Evolutionary conservation across 2,113 vertebrate genomes (phyloP), one percentile per base, ranked within the genome.

Genomic region (Otis tarda): DNA sequence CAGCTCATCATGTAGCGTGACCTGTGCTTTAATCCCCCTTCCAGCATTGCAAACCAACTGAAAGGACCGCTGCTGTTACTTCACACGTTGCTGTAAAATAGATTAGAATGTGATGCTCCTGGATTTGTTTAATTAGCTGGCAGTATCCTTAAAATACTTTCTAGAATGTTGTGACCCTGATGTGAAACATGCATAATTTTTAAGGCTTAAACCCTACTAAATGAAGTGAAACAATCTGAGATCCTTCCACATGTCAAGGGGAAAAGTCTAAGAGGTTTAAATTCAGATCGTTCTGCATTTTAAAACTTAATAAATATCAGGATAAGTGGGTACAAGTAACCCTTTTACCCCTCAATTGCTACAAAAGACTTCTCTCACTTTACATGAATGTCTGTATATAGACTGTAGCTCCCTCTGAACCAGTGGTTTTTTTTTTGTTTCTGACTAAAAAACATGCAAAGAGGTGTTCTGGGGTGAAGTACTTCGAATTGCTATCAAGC

Each of bases 391-490:
- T 53, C 28, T 95, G 59, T 63, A 10, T 91, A 18, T 97, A 83
- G 83, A 84, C 78, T 87, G 49, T n/a, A 63, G 57, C 35, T 91
- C 82, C 80, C 43, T 92, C 89, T 86, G 52, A 73, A 81, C 35
- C 68, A 37, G 0, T 25, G 27, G n/a, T 41, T 69, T 77, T 70
- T 95, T 94, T 96, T 95, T 80, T 22, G 80, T 84, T 95, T 97
- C 73, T 91, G 68, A 89, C 74, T 93, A 21, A 76, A 96, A 97
- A 96, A 22, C 25, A 33, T n/a, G 5, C 27, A 43, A 90, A 83
- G 75, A 91, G 86, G 60, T 95, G 85, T 79, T 87, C 85, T 68
- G 87, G 76, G 69, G 33, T 70, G 41, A 95, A 85, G 50, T 82
- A 84, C 22, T 81, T 82, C 5, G 13, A 57, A 60, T 87, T 90